Percentiles rank a stretch among this genome's conserved stretches.
These are phyloP conservation scores for Altica lythri DNA, from an alignment of 2,888 invertebrate genomes.

Conservation along the genomic window DNA sequence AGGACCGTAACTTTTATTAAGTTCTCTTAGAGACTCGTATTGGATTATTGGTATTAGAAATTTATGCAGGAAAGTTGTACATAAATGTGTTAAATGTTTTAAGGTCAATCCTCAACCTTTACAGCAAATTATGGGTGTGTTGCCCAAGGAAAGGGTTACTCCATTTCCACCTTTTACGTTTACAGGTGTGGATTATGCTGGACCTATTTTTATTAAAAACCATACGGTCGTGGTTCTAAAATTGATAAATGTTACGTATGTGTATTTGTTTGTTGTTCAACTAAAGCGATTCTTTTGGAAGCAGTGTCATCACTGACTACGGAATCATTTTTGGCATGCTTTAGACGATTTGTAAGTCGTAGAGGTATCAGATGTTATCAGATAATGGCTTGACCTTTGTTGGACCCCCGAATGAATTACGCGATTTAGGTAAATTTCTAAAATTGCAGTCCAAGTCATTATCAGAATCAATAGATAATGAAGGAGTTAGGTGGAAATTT, in stretches of 20 bases:
- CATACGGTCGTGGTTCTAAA: not conserved
- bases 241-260: not conserved
- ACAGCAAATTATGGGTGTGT: not conserved
- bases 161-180: not conserved
- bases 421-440: conserved; percentile 9
- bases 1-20: not conserved
- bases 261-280: not conserved
- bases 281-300: not conserved
- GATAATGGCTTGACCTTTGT: conserved; percentile 27
- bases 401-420: conserved; percentile 12
- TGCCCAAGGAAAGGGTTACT: not conserved
- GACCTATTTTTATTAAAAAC: not conserved
- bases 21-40: not conserved
- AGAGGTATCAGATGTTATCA: conserved; percentile 20
- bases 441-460: conserved; percentile 3
- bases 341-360: conserved; percentile 24
- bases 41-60: not conserved
- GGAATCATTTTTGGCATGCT: conserved; percentile 1
- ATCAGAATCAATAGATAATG: conserved; percentile 1
- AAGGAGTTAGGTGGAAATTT: conserved; percentile 42
- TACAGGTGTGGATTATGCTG: conserved; percentile 5
- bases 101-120: not conserved
- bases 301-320: not conserved
- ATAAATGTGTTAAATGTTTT: not conserved
- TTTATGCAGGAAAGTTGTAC: too few relatives aligned